These are phyloP conservation scores for Castor canadensis DNA, from an alignment of 2,113 vertebrate genomes.

Conservation along the genomic window DNA sequence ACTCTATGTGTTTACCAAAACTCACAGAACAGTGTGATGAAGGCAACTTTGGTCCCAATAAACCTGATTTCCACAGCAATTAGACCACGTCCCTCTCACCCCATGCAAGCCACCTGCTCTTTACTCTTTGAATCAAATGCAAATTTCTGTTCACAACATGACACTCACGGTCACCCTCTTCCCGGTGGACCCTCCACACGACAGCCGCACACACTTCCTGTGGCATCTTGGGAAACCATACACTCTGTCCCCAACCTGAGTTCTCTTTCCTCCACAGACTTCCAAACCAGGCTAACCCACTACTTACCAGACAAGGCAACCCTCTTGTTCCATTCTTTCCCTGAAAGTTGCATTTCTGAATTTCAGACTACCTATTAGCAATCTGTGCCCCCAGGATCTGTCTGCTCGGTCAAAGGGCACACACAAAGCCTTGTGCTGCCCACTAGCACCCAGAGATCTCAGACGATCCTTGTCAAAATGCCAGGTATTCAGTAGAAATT, in stretches of 20 bases:
- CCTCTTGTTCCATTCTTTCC: not conserved
- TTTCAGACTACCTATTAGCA: not conserved
- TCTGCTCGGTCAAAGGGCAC: not conserved
- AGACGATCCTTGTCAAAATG: rapidly evolving
- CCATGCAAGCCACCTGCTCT: not conserved
- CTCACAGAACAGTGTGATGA: not conserved
- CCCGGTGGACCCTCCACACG: rapidly evolving
- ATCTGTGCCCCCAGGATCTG: too few species aligned
- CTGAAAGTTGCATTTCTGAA: not conserved
- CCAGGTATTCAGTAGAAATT: not conserved
- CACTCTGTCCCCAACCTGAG: rapidly evolving
- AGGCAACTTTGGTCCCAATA: not conserved
- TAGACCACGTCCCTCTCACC: not conserved
- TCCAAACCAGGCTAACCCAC: too few species aligned
- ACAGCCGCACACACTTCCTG: not conserved
- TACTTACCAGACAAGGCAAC: rapidly evolving
- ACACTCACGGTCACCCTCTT: not conserved
- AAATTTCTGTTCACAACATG: not conserved
- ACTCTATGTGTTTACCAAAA: rapidly evolving
- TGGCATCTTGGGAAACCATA: not conserved
- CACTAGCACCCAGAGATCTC: rapidly evolving
- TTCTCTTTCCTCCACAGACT: not conserved
- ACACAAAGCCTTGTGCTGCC: rapidly evolving
- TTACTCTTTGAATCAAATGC: not conserved
- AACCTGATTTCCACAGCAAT: not conserved